Conservation (phyloP, 2,113 vertebrate genomes). For the Cyanistes caeruleus region DNA sequence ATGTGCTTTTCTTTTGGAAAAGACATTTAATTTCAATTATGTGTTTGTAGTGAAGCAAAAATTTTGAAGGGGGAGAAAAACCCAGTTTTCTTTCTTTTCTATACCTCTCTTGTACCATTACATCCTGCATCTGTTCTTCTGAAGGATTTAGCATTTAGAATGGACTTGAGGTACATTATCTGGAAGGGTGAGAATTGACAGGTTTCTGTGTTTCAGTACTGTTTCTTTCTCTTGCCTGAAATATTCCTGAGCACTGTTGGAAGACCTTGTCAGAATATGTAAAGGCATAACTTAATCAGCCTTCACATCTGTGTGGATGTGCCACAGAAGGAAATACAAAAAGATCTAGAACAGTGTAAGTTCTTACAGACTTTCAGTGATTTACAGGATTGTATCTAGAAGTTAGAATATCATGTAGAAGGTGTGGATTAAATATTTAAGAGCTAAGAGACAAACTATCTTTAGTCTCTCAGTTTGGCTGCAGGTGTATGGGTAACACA, state of each 20-base stretch:
- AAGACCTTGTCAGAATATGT: constrained; percentile 47
- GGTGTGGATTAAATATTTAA: constrained; percentile 49
- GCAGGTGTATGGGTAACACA: background rate
- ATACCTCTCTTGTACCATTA: background rate
- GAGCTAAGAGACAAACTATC: background rate
- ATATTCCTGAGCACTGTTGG: constrained; percentile 3
- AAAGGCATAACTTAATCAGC: constrained; percentile 26
- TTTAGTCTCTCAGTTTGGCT: background rate
- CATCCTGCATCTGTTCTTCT: background rate
- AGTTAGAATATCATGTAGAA: constrained; percentile 9
- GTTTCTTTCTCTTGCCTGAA: background rate
- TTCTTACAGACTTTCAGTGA: background rate
- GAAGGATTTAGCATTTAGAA: constrained; percentile 4
- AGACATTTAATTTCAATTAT: background rate
- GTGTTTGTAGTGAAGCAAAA: background rate
- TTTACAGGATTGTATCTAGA: constrained; percentile 1
- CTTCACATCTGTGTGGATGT: constrained; percentile 16
- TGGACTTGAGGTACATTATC: background rate
- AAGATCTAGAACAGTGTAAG: background rate
- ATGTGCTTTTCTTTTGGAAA: background rate
- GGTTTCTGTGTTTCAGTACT: background rate
- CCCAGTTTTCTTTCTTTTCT: background rate
- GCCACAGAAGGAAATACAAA: background rate
- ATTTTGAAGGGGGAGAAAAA: background rate
- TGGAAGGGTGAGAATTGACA: background rate